A percentile compares a stretch with the other conserved stretches of the same genome.
Evolutionary conservation across 2,797 vertebrate genomes (phyloP).

Genomic region (Paedocypris micromegethes): DNA sequence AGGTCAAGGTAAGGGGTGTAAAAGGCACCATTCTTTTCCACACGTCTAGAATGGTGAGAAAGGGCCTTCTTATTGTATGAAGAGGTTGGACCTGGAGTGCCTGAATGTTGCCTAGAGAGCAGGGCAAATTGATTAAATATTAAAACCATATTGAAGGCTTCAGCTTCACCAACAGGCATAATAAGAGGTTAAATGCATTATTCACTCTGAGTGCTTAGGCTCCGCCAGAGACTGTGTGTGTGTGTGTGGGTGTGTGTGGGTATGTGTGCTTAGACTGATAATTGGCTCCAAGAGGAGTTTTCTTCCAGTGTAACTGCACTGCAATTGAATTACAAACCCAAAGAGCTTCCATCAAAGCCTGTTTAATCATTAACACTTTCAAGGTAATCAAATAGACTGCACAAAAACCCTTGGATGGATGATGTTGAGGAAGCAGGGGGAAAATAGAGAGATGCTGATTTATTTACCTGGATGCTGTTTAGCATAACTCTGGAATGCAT

Average conservation of each 20-base stretch:
- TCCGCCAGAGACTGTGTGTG: constrained; percentile 33
- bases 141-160: constrained; percentile 63
- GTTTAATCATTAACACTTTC: constrained; percentile 25
- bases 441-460: background rate
- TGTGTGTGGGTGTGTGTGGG: background rate
- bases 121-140: constrained; percentile 55
- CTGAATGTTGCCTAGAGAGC: constrained; percentile 46
- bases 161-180: constrained; percentile 58
- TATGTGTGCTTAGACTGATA: constrained; percentile 25
- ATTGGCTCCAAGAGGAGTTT: constrained; percentile 34
- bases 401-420: constrained; percentile 21
- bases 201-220: constrained; percentile 60
- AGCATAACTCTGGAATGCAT: background rate
- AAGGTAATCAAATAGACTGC: constrained; percentile 30
- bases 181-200: constrained; percentile 49
- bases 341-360: constrained; percentile 29
- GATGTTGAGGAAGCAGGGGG: background rate
- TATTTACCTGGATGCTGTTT: background rate
- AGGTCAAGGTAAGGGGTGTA: constrained; percentile 76
- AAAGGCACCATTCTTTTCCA: constrained; percentile 55
- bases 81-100: constrained; percentile 43
- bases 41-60: constrained; percentile 41
- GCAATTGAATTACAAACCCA: constrained; percentile 33
- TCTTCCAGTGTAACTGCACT: constrained; percentile 21
- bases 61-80: constrained; percentile 36